phyloP scores from a whole-genome alignment of 1,140 invertebrate species.

The Bactericera cockerelli region DNA sequence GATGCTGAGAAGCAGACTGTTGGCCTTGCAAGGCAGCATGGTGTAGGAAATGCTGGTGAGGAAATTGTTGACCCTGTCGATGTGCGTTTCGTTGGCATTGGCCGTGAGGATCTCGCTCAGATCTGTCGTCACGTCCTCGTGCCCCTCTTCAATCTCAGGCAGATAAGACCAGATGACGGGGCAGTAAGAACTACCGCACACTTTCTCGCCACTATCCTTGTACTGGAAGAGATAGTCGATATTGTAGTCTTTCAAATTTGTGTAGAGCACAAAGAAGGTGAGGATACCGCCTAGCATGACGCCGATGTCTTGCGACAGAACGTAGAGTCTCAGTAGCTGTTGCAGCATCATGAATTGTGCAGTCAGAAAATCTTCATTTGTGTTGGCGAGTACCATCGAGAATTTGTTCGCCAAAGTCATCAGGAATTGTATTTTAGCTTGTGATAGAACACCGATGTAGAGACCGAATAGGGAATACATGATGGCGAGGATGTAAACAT shows the following conservation, averaged over 20 bases:
- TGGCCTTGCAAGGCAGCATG: conserved; percentile 24
- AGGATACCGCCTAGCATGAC: conserved; percentile 6
- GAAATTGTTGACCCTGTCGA: conserved; percentile 6
- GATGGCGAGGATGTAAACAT: conserved; percentile 39
- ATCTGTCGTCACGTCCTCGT: conserved; percentile 16
- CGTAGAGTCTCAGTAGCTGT: background rate
- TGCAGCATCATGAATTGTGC: conserved; percentile 17
- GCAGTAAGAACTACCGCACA: conserved; percentile 29
- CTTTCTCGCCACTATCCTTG: conserved; percentile 23
- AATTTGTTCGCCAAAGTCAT: conserved; percentile 40
- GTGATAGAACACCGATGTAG: conserved; percentile 35
- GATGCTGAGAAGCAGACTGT: conserved; percentile 32
- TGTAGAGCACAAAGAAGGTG: background rate
- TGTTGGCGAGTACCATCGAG: conserved; percentile 36
- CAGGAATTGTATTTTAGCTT: conserved; percentile 38
- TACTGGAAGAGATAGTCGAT: background rate
- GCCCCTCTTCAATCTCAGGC: conserved; percentile 25
- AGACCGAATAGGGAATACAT: conserved; percentile 42
- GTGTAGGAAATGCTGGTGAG: background rate
- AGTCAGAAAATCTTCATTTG: conserved; percentile 29
- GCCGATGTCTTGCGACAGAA: background rate
- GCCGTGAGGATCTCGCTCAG: background rate
- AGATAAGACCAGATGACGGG: conserved; percentile 20
- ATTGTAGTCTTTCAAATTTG: background rate
- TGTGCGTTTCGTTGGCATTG: background rate